Percentiles rank a stretch among this genome's conserved stretches.
Conservation (phyloP, 1,140 invertebrate species). For the Microplitis mediator region DNA sequence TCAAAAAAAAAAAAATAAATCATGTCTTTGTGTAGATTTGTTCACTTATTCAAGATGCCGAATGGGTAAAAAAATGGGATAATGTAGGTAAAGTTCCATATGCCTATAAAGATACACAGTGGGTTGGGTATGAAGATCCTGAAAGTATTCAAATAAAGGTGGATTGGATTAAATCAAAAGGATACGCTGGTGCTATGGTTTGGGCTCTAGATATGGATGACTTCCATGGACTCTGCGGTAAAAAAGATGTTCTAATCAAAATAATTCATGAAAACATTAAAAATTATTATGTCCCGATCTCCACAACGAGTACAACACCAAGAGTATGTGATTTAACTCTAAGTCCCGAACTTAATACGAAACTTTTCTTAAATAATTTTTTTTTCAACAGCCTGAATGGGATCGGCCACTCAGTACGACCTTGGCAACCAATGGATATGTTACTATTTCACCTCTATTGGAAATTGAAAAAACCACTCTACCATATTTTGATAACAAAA, state of each 20-base stretch:
- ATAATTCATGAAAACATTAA: conserved; percentile 77
- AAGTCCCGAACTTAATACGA: not conserved
- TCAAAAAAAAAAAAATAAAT: not conserved
- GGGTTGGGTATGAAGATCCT: conserved; percentile 90
- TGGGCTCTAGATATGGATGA: conserved; percentile 92
- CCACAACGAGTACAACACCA: conserved; percentile 71
- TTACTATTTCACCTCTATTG: conserved; percentile 38
- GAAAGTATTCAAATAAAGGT: conserved; percentile 84
- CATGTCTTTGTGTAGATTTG: conserved; percentile 71
- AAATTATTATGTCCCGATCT: conserved; percentile 74
- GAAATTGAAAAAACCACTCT: conserved; percentile 42
- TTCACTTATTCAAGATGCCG: conserved; percentile 70
- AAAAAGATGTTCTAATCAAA: conserved; percentile 73
- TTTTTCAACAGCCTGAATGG: conserved; percentile 69
- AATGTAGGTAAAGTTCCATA: conserved; percentile 82
- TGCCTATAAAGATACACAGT: conserved; percentile 85
- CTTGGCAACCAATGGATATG: conserved; percentile 53
- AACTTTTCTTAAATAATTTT: not conserved
- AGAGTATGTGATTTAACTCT: conserved; percentile 61
- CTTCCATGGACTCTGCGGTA: conserved; percentile 78
- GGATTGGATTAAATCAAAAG: conserved; percentile 81
- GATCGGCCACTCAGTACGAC: conserved; percentile 70
- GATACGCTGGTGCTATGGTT: conserved; percentile 85
- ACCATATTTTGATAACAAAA: conserved; percentile 13
- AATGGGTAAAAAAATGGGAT: conserved; percentile 85